Evolutionary conservation across 2,797 vertebrate species (phyloP), one percentile per base, ranked within the genome.

Genomic region (Cebuella pygmaea): DNA sequence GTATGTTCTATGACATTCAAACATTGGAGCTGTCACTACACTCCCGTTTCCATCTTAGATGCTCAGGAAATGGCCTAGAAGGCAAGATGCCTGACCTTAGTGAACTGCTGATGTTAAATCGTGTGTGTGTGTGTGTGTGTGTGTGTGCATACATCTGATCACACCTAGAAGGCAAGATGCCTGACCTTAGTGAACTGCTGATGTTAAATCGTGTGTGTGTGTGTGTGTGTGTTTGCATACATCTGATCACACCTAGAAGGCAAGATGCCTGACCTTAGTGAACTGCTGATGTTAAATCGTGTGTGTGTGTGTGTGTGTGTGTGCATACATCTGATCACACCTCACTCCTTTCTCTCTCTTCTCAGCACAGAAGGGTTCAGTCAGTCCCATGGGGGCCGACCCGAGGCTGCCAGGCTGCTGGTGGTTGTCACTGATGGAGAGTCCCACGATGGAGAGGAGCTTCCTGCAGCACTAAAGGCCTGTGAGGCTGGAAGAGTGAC

Each of bases 391-490:
- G 83, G 98, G 1, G 99, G 99, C 0, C 99, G 99, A 67, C 99
- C 99, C 0, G 99, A 99, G 0, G 99, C 99, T 94, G 98, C 99
- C 22, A 99, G 99, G 74, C 99, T 99, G 93, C 99, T 99, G 99
- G 99, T 99, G 1, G 99, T 99, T 30, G 99, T 99, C 98, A 99
- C 99, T 0, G 99, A 99, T 0, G 99, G 99, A 4, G 99, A 99
- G 95, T 99, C 99, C 3, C 99, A 99, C 5, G 99, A 99, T 0
- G 99, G 99, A 0, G 99, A 99, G n/a, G 99, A 99, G 95, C 99
- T 99, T 50, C 98, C 99, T 0, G 98, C 98, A 0, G 99, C 99
- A 0, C 98, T 99, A 94, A 86, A 79, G 0, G 99, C 99, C 97
- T 99, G 99, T 2, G 99, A 99, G 78, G 98, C 97, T 74, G 98